These are phyloP conservation scores for Rhodophaea formosa DNA, from an alignment of 2,888 invertebrate genomes.

Conservation along the genomic window DNA sequence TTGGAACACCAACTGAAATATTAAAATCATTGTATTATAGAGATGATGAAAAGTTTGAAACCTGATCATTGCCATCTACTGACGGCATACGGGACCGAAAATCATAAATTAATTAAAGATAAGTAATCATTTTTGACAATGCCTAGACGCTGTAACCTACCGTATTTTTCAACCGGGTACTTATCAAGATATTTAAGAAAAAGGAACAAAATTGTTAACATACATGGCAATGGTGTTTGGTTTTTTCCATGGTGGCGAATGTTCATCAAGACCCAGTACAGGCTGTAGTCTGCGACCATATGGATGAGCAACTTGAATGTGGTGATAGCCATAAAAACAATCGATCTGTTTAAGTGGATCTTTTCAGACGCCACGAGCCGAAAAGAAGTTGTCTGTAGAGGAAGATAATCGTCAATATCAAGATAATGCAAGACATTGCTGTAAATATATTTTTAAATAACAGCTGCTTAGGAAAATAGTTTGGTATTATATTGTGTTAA, in stretches of 20 bases:
- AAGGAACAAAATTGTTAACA: conserved; percentile 28
- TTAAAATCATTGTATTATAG: neutral
- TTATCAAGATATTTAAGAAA: no score
- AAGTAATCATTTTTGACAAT: no score
- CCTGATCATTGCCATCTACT: no score
- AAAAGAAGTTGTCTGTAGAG: conserved; percentile 78
- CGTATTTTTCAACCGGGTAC: no score
- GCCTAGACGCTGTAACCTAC: no score
- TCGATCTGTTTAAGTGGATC: conserved; percentile 71
- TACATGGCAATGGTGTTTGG: conserved; percentile 51
- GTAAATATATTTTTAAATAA: neutral
- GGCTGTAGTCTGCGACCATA: conserved; percentile 87
- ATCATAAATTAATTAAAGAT: no score
- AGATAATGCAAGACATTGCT: neutral
- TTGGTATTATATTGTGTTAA: neutral
- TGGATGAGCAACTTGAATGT: conserved; percentile 87
- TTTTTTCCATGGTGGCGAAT: conserved; percentile 57
- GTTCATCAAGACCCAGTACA: conserved; percentile 87
- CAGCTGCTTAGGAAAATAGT: conserved; percentile 15
- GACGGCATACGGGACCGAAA: no score
- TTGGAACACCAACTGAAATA: conserved; percentile 45
- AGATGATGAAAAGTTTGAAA: neutral
- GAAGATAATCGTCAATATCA: conserved; percentile 22
- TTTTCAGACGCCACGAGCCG: conserved; percentile 82
- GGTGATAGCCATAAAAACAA: conserved; percentile 83